Evolutionary conservation across 2,888 invertebrate species (phyloP).

Genomic region (Rhopalosiphum nymphaeae): DNA sequence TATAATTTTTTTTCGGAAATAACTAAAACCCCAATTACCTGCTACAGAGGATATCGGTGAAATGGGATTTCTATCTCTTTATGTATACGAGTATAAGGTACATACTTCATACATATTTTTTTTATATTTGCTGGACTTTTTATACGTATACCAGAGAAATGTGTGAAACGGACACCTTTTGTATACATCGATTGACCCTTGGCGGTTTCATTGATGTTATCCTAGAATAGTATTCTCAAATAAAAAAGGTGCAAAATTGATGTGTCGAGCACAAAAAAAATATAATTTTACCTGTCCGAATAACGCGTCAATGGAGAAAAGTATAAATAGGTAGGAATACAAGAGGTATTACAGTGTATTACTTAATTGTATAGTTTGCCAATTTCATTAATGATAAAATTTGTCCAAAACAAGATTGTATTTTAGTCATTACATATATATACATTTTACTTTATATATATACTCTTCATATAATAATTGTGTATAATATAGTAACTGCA

Average conservation of each 20-base stretch:
- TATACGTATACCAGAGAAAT: neutral
- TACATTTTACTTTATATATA: neutral
- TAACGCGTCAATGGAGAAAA: constrained; percentile 26
- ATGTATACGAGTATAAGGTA: neutral
- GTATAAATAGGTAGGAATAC: neutral
- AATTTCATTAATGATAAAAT: constrained; percentile 38
- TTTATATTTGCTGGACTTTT: constrained; percentile 12
- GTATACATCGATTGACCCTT: constrained; percentile 26
- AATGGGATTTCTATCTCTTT: constrained; percentile 12
- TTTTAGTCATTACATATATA: neutral
- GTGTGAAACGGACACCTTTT: constrained; percentile 46
- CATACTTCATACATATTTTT: neutral
- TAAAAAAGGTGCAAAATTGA: constrained; percentile 30
- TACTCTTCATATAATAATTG: neutral
- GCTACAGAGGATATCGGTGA: constrained; percentile 1
- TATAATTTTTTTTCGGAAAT: neutral
- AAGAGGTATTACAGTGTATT: neutral
- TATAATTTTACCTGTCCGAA: constrained; percentile 43
- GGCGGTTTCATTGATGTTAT: constrained; percentile 57
- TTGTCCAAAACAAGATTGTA: neutral
- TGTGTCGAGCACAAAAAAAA: neutral
- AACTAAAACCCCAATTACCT: constrained; percentile 9
- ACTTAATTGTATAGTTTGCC: neutral
- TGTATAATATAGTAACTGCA: neutral
- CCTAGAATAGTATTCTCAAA: constrained; percentile 21